phyloP scores from a whole-genome alignment of 2,888 invertebrate species.

The Aelia acuminata region DNA sequence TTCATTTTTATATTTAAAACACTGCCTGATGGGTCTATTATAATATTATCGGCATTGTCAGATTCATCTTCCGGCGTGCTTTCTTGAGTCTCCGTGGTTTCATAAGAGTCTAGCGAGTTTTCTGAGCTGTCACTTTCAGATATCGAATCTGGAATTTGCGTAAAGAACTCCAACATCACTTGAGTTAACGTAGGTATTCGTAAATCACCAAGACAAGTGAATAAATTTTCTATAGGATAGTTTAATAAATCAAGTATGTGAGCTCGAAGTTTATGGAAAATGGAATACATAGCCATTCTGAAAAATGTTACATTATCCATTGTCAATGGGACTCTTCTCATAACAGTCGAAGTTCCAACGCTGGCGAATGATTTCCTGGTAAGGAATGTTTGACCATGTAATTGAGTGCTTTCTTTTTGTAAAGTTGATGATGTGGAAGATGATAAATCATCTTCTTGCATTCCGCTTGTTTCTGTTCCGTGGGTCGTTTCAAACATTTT shows the following conservation, averaged over 20 bases:
- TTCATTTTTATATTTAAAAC: not conserved
- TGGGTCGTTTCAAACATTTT: not conserved
- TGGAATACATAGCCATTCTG: not conserved
- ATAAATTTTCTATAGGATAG: not conserved
- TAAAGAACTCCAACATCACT: not conserved
- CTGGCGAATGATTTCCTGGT: not conserved
- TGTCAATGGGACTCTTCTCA: not conserved
- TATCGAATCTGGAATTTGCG: not conserved
- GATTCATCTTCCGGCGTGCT: not conserved
- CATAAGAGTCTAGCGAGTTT: not conserved
- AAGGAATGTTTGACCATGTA: not conserved
- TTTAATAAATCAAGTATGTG: not conserved
- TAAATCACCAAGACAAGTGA: not conserved
- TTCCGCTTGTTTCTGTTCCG: not conserved
- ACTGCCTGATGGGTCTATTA: not conserved
- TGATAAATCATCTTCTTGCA: not conserved
- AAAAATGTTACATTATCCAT: not conserved
- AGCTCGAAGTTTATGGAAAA: not conserved
- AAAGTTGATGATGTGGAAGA: not conserved
- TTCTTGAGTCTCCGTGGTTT: too few species aligned
- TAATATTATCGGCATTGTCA: not conserved
- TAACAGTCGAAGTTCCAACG: not conserved
- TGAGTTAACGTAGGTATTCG: not conserved
- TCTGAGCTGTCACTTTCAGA: not conserved
- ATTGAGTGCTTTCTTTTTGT: not conserved